Percentiles rank a stretch among this genome's conserved stretches.
phyloP scores from a whole-genome alignment of 2,113 vertebrate genomes.

The Microcebus griseorufus region DNA sequence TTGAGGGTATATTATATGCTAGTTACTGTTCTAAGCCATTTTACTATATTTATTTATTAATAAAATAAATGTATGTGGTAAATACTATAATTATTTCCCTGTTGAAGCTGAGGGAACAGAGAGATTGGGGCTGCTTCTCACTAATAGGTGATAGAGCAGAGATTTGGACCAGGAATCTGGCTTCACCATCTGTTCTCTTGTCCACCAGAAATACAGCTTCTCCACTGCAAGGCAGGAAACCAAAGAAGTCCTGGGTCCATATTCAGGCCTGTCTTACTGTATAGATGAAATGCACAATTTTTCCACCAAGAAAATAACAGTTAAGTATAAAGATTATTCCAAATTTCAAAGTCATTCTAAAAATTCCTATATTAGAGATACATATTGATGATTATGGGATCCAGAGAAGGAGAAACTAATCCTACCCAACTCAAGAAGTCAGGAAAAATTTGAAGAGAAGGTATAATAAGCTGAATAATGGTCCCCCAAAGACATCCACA shows the following conservation, averaged over 20 bases:
- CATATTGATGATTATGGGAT: neutral
- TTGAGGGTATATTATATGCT: neutral
- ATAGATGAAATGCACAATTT: neutral
- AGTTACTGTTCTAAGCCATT: neutral
- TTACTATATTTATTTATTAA: neutral
- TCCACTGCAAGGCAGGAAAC: neutral
- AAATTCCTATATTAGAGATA: neutral
- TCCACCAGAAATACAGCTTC: neutral
- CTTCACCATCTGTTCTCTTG: neutral
- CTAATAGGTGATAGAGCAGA: neutral
- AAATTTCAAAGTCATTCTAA: conserved; percentile 1
- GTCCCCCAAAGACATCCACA: neutral
- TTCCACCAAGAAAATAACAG: neutral
- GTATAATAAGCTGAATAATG: neutral
- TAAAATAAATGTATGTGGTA: neutral
- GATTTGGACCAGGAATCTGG: neutral
- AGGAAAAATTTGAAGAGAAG: neutral
- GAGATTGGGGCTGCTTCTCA: neutral
- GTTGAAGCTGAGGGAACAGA: neutral
- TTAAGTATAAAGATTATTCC: neutral
- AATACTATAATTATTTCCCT: neutral
- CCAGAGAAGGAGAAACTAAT: neutral
- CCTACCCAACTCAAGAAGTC: neutral
- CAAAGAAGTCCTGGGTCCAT: neutral
- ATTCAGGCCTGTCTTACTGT: neutral